Evolutionary conservation across 2,113 vertebrate genomes (phyloP), one percentile per base, ranked within the genome.

Genomic region (Cisticola juncidis): DNA sequence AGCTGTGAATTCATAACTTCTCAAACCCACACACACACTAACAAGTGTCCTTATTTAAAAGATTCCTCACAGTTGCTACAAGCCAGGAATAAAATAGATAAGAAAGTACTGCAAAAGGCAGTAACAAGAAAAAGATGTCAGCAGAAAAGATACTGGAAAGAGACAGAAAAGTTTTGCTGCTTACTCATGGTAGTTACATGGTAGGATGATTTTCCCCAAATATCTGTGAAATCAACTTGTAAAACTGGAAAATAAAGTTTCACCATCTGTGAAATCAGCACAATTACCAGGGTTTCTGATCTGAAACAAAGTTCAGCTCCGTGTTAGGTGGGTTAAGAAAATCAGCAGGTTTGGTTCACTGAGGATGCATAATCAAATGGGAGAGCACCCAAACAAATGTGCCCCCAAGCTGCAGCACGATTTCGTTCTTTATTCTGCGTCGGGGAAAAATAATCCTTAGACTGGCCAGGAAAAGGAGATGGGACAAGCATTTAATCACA

Each of bases 1-100:
- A 35, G 29, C 48, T 86, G 72, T 31, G 61, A 74, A 86, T 81
- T 64, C 72, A 3, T 58, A 95, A 81, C 36, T 79, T 47, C 66
- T 79, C 72, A 86, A 82, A 42, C 35, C 51, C 76, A 10, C 50
- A 14, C 47, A 60, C 47, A 58, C 47, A 58, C 35, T 18, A 89
- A 60, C 31, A 81, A 81, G 48, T 74, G n/a, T 44, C 65, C 80
- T 84, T 60, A 56, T 68, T 84, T 81, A 64, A 89, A 91, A 61
- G 40, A 53, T 20, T 90, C 51, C 25, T 42, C 45, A 72, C 45
- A 61, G 81, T 84, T 90, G 40, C 78, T 82, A 56, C n/a, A 80
- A 91, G 61, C 44, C 61, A 79, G 40, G 31, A 87, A 89, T 48
- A 50, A 91, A 81, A 45, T 0, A 38, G n/a, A 64, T 45, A 31